phyloP scores from a whole-genome alignment of 2,888 invertebrate genomes.

The Magallana nippona region DNA sequence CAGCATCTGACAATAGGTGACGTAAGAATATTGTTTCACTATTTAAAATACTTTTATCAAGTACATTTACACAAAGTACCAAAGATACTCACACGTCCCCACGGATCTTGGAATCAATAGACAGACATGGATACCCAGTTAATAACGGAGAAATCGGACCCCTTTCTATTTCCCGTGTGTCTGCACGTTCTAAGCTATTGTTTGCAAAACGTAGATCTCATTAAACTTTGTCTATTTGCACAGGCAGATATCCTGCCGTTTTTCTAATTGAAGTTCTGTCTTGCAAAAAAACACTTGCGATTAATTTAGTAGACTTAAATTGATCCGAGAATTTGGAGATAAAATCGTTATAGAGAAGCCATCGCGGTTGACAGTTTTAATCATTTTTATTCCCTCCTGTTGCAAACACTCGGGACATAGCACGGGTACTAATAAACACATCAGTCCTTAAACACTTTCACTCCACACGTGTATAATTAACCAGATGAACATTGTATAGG shows the following conservation, averaged over 20 bases:
- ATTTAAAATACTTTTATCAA: not conserved
- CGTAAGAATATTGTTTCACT: too few relatives aligned
- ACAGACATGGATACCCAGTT: not conserved
- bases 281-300: not conserved
- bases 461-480: too few relatives aligned
- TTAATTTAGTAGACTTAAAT: not conserved
- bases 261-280: slow-evolving; percentile 22
- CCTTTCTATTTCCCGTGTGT: not conserved
- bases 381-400: too few relatives aligned
- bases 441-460: too few relatives aligned
- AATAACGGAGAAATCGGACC: slow-evolving; percentile 1
- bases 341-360: not conserved
- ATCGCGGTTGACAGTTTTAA: too few relatives aligned
- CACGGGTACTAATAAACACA: too few relatives aligned
- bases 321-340: not conserved
- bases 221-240: slow-evolving; percentile 32
- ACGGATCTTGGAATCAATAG: not conserved
- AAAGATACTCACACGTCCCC: not conserved
- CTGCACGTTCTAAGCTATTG: not conserved
- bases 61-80: not conserved
- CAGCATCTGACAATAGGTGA: too few relatives aligned
- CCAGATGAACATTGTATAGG: too few relatives aligned
- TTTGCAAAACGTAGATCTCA: slow-evolving; percentile 22
- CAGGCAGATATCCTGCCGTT: not conserved
- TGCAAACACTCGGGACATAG: too few relatives aligned